phyloP scores from a whole-genome alignment of 2,113 vertebrate species.

The Pipa parva region DNA sequence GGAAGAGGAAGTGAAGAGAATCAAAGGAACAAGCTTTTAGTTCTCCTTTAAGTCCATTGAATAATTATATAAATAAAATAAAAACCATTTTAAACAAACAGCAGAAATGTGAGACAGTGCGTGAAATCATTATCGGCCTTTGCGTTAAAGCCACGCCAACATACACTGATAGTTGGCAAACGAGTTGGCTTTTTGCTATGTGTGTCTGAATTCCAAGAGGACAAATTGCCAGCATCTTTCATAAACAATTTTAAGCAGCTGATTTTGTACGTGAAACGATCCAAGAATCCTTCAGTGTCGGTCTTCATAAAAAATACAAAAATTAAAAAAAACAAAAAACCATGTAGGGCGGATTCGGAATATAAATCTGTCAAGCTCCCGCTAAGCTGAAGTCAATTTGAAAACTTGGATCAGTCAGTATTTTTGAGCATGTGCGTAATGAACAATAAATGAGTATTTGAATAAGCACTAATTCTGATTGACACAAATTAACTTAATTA shows the following conservation, averaged over 20 bases:
- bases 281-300: background rate
- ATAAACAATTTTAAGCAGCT: background rate
- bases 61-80: no score
- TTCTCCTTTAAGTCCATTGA: no score
- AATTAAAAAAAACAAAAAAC: no score
- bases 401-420: background rate
- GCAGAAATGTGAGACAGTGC: no score
- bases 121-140: no score
- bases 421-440: background rate
- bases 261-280: background rate
- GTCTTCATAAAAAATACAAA: background rate
- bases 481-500: background rate
- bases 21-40: no score
- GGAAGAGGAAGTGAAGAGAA: no score
- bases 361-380: background rate
- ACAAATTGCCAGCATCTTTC: background rate
- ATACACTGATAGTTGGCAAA: background rate
- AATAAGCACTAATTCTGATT: background rate
- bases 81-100: no score
- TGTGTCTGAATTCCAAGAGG: background rate
- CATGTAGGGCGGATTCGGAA: background rate
- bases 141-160: no score
- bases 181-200: background rate
- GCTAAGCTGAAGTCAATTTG: background rate
- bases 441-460: background rate